Percentiles rank a stretch among this genome's conserved stretches.
phyloP scores from a whole-genome alignment of 2,113 vertebrate genomes.

The Potamarius usumacintae region DNA sequence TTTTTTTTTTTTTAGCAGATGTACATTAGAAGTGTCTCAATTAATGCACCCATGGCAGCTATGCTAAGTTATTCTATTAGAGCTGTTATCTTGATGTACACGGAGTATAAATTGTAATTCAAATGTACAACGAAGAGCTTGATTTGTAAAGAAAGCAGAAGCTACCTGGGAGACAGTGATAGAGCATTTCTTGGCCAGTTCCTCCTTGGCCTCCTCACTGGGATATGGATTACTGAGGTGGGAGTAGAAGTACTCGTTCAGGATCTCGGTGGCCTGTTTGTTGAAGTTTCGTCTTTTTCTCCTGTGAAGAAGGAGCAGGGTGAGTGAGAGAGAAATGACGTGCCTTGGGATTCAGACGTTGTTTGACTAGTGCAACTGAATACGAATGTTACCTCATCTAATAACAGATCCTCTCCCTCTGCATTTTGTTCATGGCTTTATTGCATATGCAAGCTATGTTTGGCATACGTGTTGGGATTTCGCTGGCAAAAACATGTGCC shows the following conservation, averaged over 20 bases:
- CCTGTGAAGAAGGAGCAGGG: conserved; percentile 64
- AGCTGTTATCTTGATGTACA: background rate
- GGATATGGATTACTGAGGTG: conserved; percentile 99
- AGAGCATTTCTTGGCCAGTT: conserved; percentile 97
- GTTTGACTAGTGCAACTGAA: conserved; percentile 7
- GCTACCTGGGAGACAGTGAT: conserved; percentile 96
- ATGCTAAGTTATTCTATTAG: background rate
- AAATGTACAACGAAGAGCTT: background rate
- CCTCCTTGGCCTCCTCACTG: conserved; percentile 99
- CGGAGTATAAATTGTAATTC: background rate
- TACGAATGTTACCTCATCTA: conserved; percentile 32
- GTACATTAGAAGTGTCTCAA: background rate
- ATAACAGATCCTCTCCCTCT: conserved; percentile 2
- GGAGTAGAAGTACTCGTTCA: conserved; percentile 99
- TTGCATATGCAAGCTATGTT: conserved; percentile 22
- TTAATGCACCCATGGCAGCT: background rate
- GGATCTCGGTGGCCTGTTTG: conserved; percentile 98
- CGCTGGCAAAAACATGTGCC: conserved; percentile 23
- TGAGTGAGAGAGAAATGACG: conserved; percentile 16
- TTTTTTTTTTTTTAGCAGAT: background rate
- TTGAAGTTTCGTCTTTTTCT: conserved; percentile 99
- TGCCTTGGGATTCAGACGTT: conserved; percentile 35
- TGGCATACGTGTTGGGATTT: conserved; percentile 11
- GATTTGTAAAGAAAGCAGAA: background rate
- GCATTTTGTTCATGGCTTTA: conserved; percentile 5